phyloP scores from a whole-genome alignment of 2,797 vertebrate genomes.

The Coregonus ussuriensis region DNA sequence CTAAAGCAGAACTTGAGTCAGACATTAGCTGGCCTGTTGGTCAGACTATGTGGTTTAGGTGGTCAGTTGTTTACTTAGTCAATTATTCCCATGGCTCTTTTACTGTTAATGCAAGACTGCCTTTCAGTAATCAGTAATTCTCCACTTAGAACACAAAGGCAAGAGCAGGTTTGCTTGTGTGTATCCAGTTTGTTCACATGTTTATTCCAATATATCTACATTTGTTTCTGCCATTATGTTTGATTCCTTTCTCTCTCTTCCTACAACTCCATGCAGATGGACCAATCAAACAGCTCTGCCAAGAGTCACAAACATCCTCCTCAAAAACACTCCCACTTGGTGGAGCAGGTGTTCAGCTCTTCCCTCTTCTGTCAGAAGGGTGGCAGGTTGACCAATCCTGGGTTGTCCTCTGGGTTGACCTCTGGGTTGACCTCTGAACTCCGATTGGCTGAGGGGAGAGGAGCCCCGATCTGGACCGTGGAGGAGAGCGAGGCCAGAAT shows the following conservation, averaged over 20 bases:
- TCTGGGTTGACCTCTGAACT: slow-evolving; percentile 64
- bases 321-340: slow-evolving; percentile 81
- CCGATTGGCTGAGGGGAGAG: slow-evolving; percentile 77
- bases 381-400: slow-evolving; percentile 77
- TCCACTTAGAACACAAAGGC: neutral
- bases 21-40: neutral
- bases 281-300: slow-evolving; percentile 68
- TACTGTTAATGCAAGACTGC: neutral
- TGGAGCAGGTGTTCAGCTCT: slow-evolving; percentile 92
- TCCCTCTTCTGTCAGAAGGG: slow-evolving; percentile 85
- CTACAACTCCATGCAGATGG: slow-evolving; percentile 42
- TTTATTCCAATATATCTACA: neutral
- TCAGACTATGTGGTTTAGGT: neutral
- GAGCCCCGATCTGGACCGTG: slow-evolving; percentile 86
- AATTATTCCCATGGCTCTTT: neutral
- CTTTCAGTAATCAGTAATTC: neutral
- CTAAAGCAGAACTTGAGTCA: too few relatives aligned
- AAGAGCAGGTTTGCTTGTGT: neutral
- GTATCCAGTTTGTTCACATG: too few relatives aligned
- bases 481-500: slow-evolving; percentile 85
- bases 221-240: neutral
- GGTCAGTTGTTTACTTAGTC: neutral
- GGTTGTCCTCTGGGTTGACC: slow-evolving; percentile 67
- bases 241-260: neutral
- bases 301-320: slow-evolving; percentile 58